Base-by-base conservation (phyloP, 2,888 invertebrate species). In the Macaria liturata region DNA sequence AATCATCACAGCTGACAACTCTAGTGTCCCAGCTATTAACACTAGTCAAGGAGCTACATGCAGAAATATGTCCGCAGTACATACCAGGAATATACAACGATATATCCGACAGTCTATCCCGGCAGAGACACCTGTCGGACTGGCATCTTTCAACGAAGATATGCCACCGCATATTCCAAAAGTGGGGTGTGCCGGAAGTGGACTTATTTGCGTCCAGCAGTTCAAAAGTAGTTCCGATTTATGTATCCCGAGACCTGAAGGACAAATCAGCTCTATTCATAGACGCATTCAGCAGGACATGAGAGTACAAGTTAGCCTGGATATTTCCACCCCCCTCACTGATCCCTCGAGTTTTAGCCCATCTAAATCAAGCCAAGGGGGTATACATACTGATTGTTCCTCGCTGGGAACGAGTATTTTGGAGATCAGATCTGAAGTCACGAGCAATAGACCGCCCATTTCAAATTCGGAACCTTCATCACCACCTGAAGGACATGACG, bases 321-420 rank as follows among this genome's bases (percentile, higher is more conserved):
- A 31, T 69, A 3, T 71, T 72, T 48, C 68, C 69, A 4, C 70
- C 70, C 3, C 70, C 71, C 4, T 49, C 52, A 6, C 50, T 71
- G 32, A 66, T 73, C 4, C 71, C 69, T 4, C 46, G 62, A 8
- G 66, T 68, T 3, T 52, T 71, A 5, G 44, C 32, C 5, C 70
- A 72, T 40, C 57, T 71, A 5, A 56, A 66, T 20, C 9, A 31
- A n/a, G 57, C 66, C 1, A 56, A 30, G n/a, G 68, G 70, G 3
- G 42, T 9, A 5, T 69, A 64, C 46, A 47, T 68, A 4, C 4
- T 71, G 4, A 54, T 70, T 9, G 66, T 53, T 0, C 69, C 69
- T 0, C 9, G 49, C 1, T 69, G 69, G 70, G 32, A 65, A 6
- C 46, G 49, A 43, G 62, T 51, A 1, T 72, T 66, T 46, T 70